phyloP scores from a whole-genome alignment of 1,140 invertebrate species.

The Drosophila mojavensis region DNA sequence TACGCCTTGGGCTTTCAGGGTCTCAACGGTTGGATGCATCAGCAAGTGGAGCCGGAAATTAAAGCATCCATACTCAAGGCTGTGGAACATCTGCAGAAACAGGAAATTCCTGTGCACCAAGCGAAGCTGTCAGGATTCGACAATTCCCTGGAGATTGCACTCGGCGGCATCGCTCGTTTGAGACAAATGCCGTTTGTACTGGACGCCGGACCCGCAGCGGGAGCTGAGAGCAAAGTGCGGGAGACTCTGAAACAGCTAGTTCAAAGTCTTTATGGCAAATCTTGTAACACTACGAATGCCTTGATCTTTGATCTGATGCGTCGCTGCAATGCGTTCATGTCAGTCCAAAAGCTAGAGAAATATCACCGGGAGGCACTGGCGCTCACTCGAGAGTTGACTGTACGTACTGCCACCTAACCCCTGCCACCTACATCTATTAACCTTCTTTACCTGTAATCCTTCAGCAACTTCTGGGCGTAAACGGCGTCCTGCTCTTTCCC shows the following conservation, averaged over 20 bases:
- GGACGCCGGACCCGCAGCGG: background rate
- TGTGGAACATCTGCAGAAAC: slow-evolving; percentile 39
- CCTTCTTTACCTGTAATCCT: slow-evolving; percentile 27
- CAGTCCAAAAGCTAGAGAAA: slow-evolving; percentile 17
- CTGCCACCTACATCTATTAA: background rate
- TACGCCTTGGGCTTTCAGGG: slow-evolving; percentile 63
- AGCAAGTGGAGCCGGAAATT: slow-evolving; percentile 50
- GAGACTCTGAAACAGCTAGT: slow-evolving; percentile 46
- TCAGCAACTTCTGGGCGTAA: slow-evolving; percentile 86
- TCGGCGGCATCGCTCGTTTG: slow-evolving; percentile 47
- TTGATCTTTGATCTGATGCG: slow-evolving; percentile 70
- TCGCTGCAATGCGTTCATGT: slow-evolving; percentile 63
- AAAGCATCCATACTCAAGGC: slow-evolving; percentile 49
- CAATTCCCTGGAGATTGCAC: slow-evolving; percentile 65
- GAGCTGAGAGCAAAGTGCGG: background rate
- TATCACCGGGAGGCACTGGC: slow-evolving; percentile 44
- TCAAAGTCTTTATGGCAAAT: slow-evolving; percentile 40
- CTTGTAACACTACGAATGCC: slow-evolving; percentile 58
- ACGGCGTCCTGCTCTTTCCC: slow-evolving; percentile 91
- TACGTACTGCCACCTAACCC: slow-evolving; percentile 40
- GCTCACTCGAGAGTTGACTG: slow-evolving; percentile 52
- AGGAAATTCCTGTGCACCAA: slow-evolving; percentile 40
- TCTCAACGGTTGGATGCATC: slow-evolving; percentile 67
- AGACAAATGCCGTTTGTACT: slow-evolving; percentile 52
- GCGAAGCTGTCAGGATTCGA: slow-evolving; percentile 40